A percentile compares a stretch with the other conserved stretches of the same genome.
phyloP scores from a whole-genome alignment of 2,888 invertebrate species.

The Calameuta pallipes region DNA sequence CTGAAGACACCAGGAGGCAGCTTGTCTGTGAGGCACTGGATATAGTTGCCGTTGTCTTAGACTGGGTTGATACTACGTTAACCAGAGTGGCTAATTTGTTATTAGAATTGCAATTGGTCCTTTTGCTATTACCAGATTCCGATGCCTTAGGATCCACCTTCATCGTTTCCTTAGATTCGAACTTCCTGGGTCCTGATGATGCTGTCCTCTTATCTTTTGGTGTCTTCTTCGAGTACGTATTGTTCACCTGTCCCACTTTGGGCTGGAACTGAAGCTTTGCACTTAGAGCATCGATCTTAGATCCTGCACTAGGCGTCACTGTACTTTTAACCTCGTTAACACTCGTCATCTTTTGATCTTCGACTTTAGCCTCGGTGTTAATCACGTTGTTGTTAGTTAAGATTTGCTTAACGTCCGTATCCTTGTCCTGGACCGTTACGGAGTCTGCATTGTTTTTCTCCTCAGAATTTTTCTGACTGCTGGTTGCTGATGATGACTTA shows the following conservation, averaged over 20 bases:
- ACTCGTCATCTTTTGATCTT: constrained; percentile 16
- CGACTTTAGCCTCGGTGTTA: constrained; percentile 25
- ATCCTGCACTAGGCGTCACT: constrained; percentile 42
- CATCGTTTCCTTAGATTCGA: constrained; percentile 32
- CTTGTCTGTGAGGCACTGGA: neutral
- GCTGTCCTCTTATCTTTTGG: constrained; percentile 48
- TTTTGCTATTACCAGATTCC: neutral
- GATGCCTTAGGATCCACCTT: constrained; percentile 12
- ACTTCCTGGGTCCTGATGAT: constrained; percentile 40
- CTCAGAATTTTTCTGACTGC: neutral
- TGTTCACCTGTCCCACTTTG: constrained; percentile 57
- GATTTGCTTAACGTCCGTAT: constrained; percentile 20
- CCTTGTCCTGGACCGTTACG: neutral
- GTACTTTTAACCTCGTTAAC: constrained; percentile 6
- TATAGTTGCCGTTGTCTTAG: constrained; percentile 3
- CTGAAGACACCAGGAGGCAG: neutral
- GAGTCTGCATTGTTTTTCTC: neutral
- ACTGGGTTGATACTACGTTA: neutral
- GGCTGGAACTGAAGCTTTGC: constrained; percentile 61
- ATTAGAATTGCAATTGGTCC: constrained; percentile 22
- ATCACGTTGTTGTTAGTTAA: constrained; percentile 18
- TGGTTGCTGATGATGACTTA: neutral
- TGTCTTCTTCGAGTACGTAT: constrained; percentile 55
- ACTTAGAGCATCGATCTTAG: constrained; percentile 61
- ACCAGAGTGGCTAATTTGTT: neutral